Evolutionary conservation across 2,888 invertebrate genomes (phyloP).

Genomic region (Thelaira solivaga): DNA sequence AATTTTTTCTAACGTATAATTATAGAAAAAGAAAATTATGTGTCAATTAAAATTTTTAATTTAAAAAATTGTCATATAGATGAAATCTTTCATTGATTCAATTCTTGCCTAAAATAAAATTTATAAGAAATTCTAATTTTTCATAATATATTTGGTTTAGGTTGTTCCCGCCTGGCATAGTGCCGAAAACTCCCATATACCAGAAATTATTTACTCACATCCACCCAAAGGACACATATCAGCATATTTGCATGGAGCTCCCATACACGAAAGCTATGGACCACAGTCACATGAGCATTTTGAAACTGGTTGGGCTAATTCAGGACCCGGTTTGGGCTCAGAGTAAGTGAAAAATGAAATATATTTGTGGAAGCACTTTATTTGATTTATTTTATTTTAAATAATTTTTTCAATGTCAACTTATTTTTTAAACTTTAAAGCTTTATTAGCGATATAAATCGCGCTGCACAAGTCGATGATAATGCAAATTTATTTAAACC

Average conservation of each 20-base stretch:
- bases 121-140: background rate
- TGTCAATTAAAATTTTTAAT: too few relatives aligned
- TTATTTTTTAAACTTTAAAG: conserved; percentile 72
- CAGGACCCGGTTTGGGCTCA: conserved; percentile 81
- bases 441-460: conserved; percentile 80
- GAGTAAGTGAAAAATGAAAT: conserved; percentile 78
- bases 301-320: conserved; percentile 80
- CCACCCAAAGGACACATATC: conserved; percentile 75
- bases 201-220: conserved; percentile 75
- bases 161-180: conserved; percentile 74
- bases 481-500: conserved; percentile 77
- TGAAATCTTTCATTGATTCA: too few relatives aligned
- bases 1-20: too few relatives aligned
- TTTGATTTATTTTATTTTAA: background rate
- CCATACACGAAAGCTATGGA: conserved; percentile 71
- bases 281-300: conserved; percentile 77
- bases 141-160: background rate
- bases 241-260: conserved; percentile 73
- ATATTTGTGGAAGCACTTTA: background rate
- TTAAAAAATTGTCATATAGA: too few relatives aligned
- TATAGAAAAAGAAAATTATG: too few relatives aligned
- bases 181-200: conserved; percentile 68
- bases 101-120: too few relatives aligned
- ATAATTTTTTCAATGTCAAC: conserved; percentile 47
- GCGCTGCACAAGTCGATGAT: conserved; percentile 79